A percentile compares a stretch with the other conserved stretches of the same genome.
Evolutionary conservation across 2,113 vertebrate species (phyloP).

Genomic region (Acrocephalus kingi): DNA sequence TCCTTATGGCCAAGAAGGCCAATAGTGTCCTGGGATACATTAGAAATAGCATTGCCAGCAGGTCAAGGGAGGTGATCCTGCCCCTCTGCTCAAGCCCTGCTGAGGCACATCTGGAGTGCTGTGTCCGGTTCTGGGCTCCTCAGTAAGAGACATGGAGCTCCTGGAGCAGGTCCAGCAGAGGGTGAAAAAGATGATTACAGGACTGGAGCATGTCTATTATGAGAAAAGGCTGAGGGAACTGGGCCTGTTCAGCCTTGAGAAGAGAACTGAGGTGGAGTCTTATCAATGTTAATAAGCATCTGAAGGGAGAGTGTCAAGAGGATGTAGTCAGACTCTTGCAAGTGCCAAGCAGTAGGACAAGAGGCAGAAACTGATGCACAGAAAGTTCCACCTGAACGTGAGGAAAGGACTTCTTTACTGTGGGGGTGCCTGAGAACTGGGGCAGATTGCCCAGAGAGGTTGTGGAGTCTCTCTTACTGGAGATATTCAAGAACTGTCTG

Average conservation of each 20-base stretch:
- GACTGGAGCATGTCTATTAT: neutral
- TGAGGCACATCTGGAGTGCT: neutral
- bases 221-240: neutral
- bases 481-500: neutral
- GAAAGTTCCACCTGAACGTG: neutral
- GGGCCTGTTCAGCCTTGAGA: neutral
- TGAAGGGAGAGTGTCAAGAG: neutral
- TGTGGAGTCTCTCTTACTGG: neutral
- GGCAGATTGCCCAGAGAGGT: neutral
- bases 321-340: neutral
- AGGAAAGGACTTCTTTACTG: neutral
- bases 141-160: neutral
- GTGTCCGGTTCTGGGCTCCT: neutral
- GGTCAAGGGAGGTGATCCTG: neutral
- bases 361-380: neutral
- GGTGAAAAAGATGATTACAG: neutral
- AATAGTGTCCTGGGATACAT: neutral
- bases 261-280: neutral
- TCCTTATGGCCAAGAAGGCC: neutral
- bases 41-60: neutral
- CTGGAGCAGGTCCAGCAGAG: neutral
- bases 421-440: neutral
- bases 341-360: neutral
- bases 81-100: neutral
- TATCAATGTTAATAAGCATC: neutral